Conservation (phyloP, 2,797 vertebrate genomes). For the Gorsachius magnificus region DNA sequence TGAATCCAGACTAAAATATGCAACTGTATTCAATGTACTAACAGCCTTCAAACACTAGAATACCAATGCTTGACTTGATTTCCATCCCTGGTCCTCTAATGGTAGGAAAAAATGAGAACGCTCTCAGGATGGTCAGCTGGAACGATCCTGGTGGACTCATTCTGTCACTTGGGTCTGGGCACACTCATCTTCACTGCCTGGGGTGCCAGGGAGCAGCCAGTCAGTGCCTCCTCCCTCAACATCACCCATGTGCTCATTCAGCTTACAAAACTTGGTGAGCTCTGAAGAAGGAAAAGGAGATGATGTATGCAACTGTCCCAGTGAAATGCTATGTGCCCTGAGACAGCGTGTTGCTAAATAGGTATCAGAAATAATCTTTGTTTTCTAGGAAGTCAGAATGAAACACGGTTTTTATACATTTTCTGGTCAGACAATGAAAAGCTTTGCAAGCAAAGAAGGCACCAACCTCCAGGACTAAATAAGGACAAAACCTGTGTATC, state of each 20-base stretch:
- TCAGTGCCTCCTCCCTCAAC: neutral
- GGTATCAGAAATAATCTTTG: neutral
- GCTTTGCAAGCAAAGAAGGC: neutral
- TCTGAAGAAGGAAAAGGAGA: neutral
- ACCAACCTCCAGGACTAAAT: neutral
- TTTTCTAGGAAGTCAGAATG: neutral
- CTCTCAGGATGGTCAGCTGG: too few relatives aligned
- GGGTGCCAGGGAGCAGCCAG: neutral
- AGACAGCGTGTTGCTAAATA: neutral
- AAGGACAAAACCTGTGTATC: neutral
- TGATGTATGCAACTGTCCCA: neutral
- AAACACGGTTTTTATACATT: neutral
- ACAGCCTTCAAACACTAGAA: neutral
- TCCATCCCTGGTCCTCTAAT: neutral
- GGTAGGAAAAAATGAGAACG: neutral
- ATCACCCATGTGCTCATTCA: neutral
- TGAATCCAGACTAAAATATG: neutral
- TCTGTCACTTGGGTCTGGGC: neutral
- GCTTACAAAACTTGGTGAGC: neutral
- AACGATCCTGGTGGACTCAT: rapidly evolving
- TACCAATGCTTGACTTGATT: neutral
- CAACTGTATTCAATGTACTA: neutral
- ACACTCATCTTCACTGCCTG: neutral
- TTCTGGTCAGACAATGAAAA: neutral
- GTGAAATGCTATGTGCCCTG: neutral